phyloP scores from a whole-genome alignment of 1,140 invertebrate species.

The Anoplophora glabripennis region DNA sequence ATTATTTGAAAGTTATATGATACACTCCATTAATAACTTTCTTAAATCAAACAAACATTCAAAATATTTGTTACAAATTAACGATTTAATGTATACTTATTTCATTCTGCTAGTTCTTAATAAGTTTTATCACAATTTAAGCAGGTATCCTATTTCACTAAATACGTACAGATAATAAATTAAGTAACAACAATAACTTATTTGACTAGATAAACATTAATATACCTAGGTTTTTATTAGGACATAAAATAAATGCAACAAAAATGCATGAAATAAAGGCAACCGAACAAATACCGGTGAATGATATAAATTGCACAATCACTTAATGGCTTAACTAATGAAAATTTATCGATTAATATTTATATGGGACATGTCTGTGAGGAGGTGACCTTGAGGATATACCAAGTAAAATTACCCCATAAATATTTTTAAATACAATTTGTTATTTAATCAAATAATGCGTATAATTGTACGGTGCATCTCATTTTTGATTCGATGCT shows the following conservation, averaged over 20 bases:
- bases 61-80: constrained; percentile 5
- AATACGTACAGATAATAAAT: constrained; percentile 32
- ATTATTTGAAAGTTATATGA: constrained; percentile 6
- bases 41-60: constrained; percentile 15
- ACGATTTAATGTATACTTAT: constrained; percentile 10
- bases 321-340: too few species aligned
- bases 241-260: neutral
- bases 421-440: too few species aligned
- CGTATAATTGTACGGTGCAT: too few species aligned
- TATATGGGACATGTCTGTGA: too few species aligned
- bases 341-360: too few species aligned
- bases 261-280: neutral
- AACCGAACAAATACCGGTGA: too few species aligned
- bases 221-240: neutral
- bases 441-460: too few species aligned
- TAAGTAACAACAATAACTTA: constrained; percentile 35
- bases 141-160: constrained; percentile 30
- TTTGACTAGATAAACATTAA: constrained; percentile 26
- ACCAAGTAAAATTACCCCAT: too few species aligned
- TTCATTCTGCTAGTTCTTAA: constrained; percentile 8
- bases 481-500: too few species aligned
- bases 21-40: too few species aligned
- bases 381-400: too few species aligned
- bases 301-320: too few species aligned
- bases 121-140: constrained; percentile 30